Evolutionary conservation across 2,888 invertebrate species (phyloP).

Genomic region (Dicroscelio sp.): DNA sequence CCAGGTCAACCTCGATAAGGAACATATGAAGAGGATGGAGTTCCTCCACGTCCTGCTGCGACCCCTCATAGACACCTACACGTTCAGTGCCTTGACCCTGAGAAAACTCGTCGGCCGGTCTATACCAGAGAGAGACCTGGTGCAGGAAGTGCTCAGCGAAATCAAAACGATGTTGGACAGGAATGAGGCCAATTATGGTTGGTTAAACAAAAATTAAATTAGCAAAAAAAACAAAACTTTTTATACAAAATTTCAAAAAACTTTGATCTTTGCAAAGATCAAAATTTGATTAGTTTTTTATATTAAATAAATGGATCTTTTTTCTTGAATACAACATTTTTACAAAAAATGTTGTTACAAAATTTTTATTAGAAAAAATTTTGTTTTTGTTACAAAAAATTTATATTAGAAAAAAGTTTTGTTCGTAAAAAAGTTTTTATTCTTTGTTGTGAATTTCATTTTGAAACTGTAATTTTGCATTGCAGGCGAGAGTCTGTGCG

Average conservation of each 20-base stretch:
- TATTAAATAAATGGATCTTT: too few species aligned
- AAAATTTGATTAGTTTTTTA: too few species aligned
- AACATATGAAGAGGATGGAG: constrained; percentile 91
- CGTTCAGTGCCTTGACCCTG: constrained; percentile 93
- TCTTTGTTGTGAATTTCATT: not conserved
- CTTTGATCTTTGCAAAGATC: not conserved
- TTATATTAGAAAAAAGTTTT: too few species aligned
- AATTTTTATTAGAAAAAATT: not conserved
- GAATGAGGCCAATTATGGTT: constrained; percentile 93
- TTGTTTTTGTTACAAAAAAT: too few species aligned
- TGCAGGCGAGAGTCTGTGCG: constrained; percentile 96
- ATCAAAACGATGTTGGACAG: constrained; percentile 93
- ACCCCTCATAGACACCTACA: constrained; percentile 95
- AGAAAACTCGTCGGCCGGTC: constrained; percentile 92
- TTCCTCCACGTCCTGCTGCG: constrained; percentile 93
- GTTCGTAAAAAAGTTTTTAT: too few species aligned
- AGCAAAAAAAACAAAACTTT: too few species aligned
- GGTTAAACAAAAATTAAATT: too few species aligned
- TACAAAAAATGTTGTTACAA: too few species aligned
- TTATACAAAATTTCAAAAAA: not conserved
- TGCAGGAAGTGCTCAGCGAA: constrained; percentile 93
- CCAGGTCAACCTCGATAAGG: constrained; percentile 89
- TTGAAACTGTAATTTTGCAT: not conserved
- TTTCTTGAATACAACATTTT: too few species aligned
- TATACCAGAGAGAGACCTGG: constrained; percentile 94